These are phyloP conservation scores for Molorchus minor DNA, from an alignment of 2,888 invertebrate genomes.

Conservation along the genomic window DNA sequence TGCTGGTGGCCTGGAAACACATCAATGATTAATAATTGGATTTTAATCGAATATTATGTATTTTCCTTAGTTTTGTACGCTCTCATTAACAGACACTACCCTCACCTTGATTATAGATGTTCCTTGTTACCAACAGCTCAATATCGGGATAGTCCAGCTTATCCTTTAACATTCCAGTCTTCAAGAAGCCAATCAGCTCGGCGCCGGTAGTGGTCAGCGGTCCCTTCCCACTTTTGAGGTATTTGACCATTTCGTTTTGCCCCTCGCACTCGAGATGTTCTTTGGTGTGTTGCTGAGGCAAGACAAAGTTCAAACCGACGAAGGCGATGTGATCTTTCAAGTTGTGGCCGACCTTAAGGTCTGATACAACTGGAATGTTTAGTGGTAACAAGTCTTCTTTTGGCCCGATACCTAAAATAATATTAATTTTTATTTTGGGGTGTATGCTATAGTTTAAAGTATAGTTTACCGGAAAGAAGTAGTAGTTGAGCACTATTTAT, in stretches of 20 bases:
- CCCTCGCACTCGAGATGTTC: conserved; percentile 12
- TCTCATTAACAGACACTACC: too few species aligned
- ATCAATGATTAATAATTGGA: too few species aligned
- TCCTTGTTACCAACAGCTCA: conserved; percentile 50
- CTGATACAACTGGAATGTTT: conserved; percentile 66
- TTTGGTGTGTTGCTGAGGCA: conserved; percentile 5
- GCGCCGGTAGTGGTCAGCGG: conserved; percentile 49
- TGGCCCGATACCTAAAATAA: conserved; percentile 69
- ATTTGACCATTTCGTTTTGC: conserved; percentile 51
- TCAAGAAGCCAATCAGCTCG: conserved; percentile 53
- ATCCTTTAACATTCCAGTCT: conserved; percentile 53
- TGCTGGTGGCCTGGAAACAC: conserved; percentile 31
- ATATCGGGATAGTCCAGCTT: conserved; percentile 53
- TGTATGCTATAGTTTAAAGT: background rate
- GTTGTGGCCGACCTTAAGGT: conserved; percentile 74
- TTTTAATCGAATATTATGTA: too few species aligned
- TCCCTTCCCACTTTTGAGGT: conserved; percentile 55
- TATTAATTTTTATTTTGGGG: background rate
- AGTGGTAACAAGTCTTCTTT: conserved; percentile 67
- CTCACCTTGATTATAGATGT: conserved; percentile 39
- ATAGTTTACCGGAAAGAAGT: conserved; percentile 72
- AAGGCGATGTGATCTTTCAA: conserved; percentile 76
- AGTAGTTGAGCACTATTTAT: conserved; percentile 81
- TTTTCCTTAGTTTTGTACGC: too few species aligned
- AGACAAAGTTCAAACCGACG: conserved; percentile 69